Conservation (phyloP, 2,888 invertebrate species). For the Stratiomys singularior region DNA sequence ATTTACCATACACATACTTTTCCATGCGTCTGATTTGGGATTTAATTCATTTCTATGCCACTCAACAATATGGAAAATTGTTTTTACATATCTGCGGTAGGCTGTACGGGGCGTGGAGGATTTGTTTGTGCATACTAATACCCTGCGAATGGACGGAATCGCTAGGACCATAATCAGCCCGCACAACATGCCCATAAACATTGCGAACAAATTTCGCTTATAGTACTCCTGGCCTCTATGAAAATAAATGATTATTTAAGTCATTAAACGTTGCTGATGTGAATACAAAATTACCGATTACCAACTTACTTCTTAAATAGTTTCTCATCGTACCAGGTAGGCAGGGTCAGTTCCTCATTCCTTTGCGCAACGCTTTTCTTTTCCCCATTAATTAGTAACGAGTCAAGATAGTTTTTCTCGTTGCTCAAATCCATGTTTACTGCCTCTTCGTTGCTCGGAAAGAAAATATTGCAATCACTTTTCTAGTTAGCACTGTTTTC, state of each 20-base stretch:
- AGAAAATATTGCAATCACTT: neutral
- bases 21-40: constrained; percentile 73
- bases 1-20: constrained; percentile 74
- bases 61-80: constrained; percentile 77
- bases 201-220: constrained; percentile 74
- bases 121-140: constrained; percentile 77
- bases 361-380: constrained; percentile 11
- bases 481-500: neutral
- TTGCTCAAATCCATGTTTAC: neutral
- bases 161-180: constrained; percentile 81
- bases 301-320: constrained; percentile 71
- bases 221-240: constrained; percentile 80
- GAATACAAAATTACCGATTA: constrained; percentile 13
- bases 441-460: neutral
- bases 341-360: constrained; percentile 66
- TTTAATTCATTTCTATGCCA: constrained; percentile 83
- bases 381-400: constrained; percentile 14
- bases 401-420: constrained; percentile 19
- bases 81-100: constrained; percentile 81
- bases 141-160: constrained; percentile 77
- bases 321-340: constrained; percentile 74
- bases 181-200: constrained; percentile 77
- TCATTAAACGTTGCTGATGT: neutral
- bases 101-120: constrained; percentile 74
- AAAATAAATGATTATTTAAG: constrained; percentile 49